A percentile compares a stretch with the other conserved stretches of the same genome.
phyloP scores from a whole-genome alignment of 2,113 vertebrate species.

The Odobenus rosmarus region DNA sequence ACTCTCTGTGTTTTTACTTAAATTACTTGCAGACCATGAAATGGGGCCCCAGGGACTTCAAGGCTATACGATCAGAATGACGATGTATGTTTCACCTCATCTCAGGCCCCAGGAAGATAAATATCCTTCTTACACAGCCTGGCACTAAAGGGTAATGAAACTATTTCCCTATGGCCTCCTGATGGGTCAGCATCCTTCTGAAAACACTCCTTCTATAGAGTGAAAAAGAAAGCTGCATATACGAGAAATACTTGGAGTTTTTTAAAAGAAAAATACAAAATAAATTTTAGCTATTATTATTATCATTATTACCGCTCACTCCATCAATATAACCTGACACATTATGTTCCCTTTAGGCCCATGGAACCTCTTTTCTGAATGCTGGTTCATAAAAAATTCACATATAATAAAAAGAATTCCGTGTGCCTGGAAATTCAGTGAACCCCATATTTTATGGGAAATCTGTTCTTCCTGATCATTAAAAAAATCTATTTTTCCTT shows the following conservation, averaged over 20 bases:
- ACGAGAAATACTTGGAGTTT: slow-evolving; percentile 47
- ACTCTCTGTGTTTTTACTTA: slow-evolving; percentile 58
- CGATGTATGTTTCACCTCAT: slow-evolving; percentile 54
- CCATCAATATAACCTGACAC: slow-evolving; percentile 60
- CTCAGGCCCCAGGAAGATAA: slow-evolving; percentile 31
- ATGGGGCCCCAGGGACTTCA: slow-evolving; percentile 13
- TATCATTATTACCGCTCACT: slow-evolving; percentile 59
- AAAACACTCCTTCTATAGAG: slow-evolving; percentile 41
- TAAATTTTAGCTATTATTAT: slow-evolving; percentile 62
- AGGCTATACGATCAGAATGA: slow-evolving; percentile 42
- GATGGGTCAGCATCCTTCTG: slow-evolving; percentile 53
- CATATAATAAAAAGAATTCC: slow-evolving; percentile 45
- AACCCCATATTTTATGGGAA: slow-evolving; percentile 51
- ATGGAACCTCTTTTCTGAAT: slow-evolving; percentile 43
- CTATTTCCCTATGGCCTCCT: slow-evolving; percentile 54
- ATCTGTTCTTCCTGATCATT: slow-evolving; percentile 54
- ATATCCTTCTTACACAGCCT: slow-evolving; percentile 17
- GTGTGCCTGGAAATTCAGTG: slow-evolving; percentile 15
- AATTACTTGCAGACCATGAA: slow-evolving; percentile 51
- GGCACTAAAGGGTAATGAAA: slow-evolving; percentile 58
- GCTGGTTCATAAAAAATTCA: slow-evolving; percentile 59
- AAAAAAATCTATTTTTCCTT: slow-evolving; percentile 63
- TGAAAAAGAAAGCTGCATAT: slow-evolving; percentile 38
- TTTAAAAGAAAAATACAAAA: slow-evolving; percentile 50
- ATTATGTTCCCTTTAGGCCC: slow-evolving; percentile 44